Base-by-base conservation (phyloP, 1,140 invertebrate genomes). In the Lordiphosa stackelbergi region DNA sequence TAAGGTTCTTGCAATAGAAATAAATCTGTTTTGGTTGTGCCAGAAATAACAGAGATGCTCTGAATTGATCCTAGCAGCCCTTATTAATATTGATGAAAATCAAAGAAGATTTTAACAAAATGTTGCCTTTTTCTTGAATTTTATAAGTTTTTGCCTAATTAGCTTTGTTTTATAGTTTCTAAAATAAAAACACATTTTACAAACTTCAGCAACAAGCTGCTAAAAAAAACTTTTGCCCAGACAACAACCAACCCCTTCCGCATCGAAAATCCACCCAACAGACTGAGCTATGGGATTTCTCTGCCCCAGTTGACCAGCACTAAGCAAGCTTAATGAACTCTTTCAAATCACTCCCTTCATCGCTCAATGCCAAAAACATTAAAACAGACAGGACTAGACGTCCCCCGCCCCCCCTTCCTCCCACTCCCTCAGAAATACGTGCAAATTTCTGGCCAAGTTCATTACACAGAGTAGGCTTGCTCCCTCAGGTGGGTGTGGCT, bases 291-390 rank as follows among this genome's bases (percentile, higher is more conserved):
- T 3, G 19, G 40, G n/a, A 42, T 9, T 9, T 12, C 12, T n/a
- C 24, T 28, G 28, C 53, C 64, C 59, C 57, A 35, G 57, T 62
- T 69, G 74, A 37, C 52, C 42, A 42, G 31, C 31, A 56, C 53
- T 48, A 56, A 78, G 79, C 74, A 53, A 79, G 61, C 74, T 79
- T 79, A 79, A 79, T 79, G 74, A 79, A 79, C 75, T 81, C 70
- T 73, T 79, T 81, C 65, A 74, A 79, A 79, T 79, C 74, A 79
- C 43, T 31, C 11, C 54, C 66, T 74, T 41, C 75, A 79, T 79
- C 74, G 66, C 74, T 79, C 70, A 79, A 81, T 79, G 70, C 70
- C 70, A 79, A 53, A 69, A 68, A 79, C 75, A 81, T 79, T 79
- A 71, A 81, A 74, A 81, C 74, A 73, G 70, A 81, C 66, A 79